Conservation (phyloP, 2,888 invertebrate genomes). For the Ochlodes sylvanus region DNA sequence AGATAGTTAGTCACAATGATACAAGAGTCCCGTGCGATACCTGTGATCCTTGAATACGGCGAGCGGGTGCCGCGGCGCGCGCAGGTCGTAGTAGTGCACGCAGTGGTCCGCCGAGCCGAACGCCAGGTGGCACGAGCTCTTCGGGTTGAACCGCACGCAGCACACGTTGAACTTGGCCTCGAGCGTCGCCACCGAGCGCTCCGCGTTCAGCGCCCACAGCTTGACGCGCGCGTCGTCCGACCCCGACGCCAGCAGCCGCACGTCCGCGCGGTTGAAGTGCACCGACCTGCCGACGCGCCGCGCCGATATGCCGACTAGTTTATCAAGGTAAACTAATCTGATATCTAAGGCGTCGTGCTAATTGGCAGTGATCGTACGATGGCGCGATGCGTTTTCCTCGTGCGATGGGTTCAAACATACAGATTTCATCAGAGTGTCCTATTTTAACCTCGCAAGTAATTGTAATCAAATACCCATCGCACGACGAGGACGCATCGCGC, state of each 20-base stretch:
- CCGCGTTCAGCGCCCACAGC: slow-evolving; percentile 95
- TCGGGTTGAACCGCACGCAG: slow-evolving; percentile 90
- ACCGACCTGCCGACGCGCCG: slow-evolving; percentile 87
- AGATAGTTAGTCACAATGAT: too few relatives aligned
- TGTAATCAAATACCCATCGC: too few relatives aligned
- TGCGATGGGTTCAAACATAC: too few relatives aligned
- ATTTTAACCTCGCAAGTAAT: too few relatives aligned
- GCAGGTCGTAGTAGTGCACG: slow-evolving; percentile 97
- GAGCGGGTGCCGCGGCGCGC: slow-evolving; percentile 92
- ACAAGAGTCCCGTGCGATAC: slow-evolving; percentile 60
- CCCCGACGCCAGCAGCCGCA: slow-evolving; percentile 94
- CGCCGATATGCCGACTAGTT: too few relatives aligned
- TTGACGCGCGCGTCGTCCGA: slow-evolving; percentile 97
- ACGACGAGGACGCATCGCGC: too few relatives aligned
- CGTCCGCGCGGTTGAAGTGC: slow-evolving; percentile 96
- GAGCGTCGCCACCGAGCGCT: slow-evolving; percentile 92
- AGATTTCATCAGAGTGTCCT: too few relatives aligned
- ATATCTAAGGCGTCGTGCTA: too few relatives aligned
- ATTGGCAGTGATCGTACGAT: too few relatives aligned
- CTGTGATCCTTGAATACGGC: slow-evolving; percentile 94
- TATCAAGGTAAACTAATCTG: too few relatives aligned
- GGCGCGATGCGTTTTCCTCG: too few relatives aligned
- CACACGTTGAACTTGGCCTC: slow-evolving; percentile 98
- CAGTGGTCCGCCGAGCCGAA: slow-evolving; percentile 99
- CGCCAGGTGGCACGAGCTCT: slow-evolving; percentile 93